Percentiles rank a stretch among this genome's conserved stretches.
phyloP scores from a whole-genome alignment of 2,888 invertebrate genomes.

The Apamea sordens region DNA sequence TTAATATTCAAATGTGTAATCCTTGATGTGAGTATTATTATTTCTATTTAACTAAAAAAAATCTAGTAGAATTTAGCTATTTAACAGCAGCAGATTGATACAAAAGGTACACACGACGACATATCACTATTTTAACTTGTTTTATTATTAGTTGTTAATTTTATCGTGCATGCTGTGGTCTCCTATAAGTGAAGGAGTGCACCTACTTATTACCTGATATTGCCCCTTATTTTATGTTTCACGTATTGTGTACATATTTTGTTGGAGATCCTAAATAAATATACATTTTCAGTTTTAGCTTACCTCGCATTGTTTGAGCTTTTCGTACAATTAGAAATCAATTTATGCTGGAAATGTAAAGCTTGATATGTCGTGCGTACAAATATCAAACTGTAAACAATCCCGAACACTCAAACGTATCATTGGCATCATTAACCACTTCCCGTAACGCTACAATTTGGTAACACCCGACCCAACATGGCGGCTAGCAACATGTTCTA shows the following conservation, averaged over 20 bases:
- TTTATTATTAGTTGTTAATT: no score
- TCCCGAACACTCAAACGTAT: constrained; percentile 23
- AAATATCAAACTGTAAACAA: constrained; percentile 20
- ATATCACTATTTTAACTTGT: no score
- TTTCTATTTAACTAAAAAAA: background rate
- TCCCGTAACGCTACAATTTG: constrained; percentile 39
- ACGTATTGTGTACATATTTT: no score
- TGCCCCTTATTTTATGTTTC: no score
- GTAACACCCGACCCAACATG: constrained; percentile 27
- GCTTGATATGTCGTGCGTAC: background rate
- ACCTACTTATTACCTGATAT: no score
- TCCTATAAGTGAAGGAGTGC: no score
- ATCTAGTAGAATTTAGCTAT: no score
- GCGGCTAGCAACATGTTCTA: constrained; percentile 37
- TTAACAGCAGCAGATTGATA: no score
- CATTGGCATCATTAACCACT: constrained; percentile 35
- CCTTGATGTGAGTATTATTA: constrained; percentile 19
- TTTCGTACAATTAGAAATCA: background rate
- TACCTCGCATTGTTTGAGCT: background rate
- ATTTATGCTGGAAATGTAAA: background rate
- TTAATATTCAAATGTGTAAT: background rate
- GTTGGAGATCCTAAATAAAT: no score
- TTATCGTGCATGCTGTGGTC: no score
- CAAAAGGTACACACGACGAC: background rate
- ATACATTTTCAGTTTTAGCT: background rate